phyloP scores from a whole-genome alignment of 2,888 invertebrate genomes.

The Erebia aethiops region DNA sequence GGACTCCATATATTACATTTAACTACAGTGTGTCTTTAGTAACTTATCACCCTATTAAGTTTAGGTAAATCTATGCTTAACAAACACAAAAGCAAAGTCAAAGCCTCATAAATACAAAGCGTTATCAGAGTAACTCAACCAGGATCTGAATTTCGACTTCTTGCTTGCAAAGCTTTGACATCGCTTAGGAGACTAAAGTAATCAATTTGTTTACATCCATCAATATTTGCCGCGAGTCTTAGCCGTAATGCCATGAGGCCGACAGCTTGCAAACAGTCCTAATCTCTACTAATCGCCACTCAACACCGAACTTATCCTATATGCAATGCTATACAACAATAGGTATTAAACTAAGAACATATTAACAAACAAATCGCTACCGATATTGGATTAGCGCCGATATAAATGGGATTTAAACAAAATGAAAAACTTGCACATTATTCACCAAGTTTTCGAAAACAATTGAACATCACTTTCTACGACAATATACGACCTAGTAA shows the following conservation, averaged over 20 bases:
- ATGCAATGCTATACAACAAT: constrained; percentile 14
- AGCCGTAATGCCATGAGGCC: constrained; percentile 53
- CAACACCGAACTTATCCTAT: constrained; percentile 12
- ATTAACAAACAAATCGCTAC: neutral
- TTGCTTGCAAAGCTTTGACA: neutral
- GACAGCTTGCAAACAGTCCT: constrained; percentile 48
- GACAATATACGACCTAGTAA: too few relatives aligned
- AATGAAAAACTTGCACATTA: neutral
- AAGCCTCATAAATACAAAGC: too few relatives aligned
- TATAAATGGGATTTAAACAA: neutral
- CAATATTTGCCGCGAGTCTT: constrained; percentile 43
- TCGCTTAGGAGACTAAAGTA: neutral
- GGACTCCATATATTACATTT: too few relatives aligned
- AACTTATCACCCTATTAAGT: too few relatives aligned
- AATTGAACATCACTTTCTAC: too few relatives aligned
- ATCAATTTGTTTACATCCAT: constrained; percentile 32
- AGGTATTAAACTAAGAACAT: neutral
- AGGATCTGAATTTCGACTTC: neutral
- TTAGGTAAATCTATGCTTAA: too few relatives aligned
- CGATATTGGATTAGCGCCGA: neutral
- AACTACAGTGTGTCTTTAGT: too few relatives aligned
- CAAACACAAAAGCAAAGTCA: too few relatives aligned
- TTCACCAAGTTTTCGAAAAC: too few relatives aligned
- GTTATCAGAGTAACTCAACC: neutral
- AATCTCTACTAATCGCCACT: constrained; percentile 54